phyloP scores from a whole-genome alignment of 2,797 vertebrate genomes.

The Acipenser oxyrinchus region DNA sequence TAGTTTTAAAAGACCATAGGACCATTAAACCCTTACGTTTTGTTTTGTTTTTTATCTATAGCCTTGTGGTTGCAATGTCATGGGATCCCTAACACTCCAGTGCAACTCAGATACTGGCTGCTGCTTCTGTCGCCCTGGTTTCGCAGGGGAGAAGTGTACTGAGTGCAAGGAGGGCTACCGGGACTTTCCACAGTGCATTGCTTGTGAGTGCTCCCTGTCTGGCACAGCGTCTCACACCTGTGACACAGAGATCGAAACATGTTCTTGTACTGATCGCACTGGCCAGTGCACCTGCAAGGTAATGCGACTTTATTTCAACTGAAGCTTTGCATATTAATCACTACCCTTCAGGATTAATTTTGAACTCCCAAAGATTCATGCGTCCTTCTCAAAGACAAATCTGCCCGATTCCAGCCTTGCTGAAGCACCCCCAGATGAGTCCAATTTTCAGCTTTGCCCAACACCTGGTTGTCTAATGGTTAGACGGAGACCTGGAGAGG shows the following conservation, averaged over 20 bases:
- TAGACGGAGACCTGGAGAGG: too few species aligned
- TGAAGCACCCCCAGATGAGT: too few species aligned
- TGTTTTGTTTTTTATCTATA: slow-evolving; percentile 31
- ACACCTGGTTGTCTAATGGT: too few species aligned
- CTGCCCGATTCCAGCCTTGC: too few species aligned
- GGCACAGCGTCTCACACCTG: slow-evolving; percentile 77
- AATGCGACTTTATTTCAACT: slow-evolving; percentile 12
- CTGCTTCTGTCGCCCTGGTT: slow-evolving; percentile 79
- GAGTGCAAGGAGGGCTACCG: slow-evolving; percentile 80
- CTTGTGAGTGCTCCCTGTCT: slow-evolving; percentile 66
- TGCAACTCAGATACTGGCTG: slow-evolving; percentile 85
- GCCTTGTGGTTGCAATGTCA: slow-evolving; percentile 75
- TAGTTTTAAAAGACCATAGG: too few species aligned
- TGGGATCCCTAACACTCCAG: slow-evolving; percentile 75
- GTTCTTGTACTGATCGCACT: slow-evolving; percentile 70
- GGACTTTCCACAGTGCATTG: slow-evolving; percentile 77
- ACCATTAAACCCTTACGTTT: too few species aligned
- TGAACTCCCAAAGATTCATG: too few species aligned
- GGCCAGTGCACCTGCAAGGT: slow-evolving; percentile 95
- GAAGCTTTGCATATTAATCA: too few species aligned
- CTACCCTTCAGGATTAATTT: too few species aligned
- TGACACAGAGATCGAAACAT: slow-evolving; percentile 60
- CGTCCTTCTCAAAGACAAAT: too few species aligned
- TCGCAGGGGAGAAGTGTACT: slow-evolving; percentile 78
- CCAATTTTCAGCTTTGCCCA: too few species aligned